Evolutionary conservation across 2,888 invertebrate genomes (phyloP).

Genomic region (Dendrolimus pini): DNA sequence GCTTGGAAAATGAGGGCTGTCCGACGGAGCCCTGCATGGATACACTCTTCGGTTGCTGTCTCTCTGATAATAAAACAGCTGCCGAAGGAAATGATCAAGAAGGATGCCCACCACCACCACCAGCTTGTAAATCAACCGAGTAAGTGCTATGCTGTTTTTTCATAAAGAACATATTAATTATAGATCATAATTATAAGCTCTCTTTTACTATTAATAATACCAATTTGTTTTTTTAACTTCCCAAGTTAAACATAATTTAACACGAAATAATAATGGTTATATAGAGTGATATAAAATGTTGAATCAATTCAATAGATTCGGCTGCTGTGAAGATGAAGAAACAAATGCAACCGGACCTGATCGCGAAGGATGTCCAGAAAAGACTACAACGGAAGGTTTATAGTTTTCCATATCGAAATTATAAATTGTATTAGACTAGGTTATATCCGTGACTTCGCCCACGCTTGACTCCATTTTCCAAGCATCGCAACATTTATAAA

Average conservation of each 20-base stretch:
- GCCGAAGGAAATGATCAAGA: conserved; percentile 89
- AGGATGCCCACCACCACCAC: conserved; percentile 86
- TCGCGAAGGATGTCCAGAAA: conserved; percentile 66
- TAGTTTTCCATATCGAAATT: no score
- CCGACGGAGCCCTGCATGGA: conserved; percentile 83
- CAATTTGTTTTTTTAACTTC: no score
- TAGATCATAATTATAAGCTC: no score
- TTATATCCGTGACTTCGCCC: no score
- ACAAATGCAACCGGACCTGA: conserved; percentile 80
- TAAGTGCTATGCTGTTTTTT: conserved; percentile 25
- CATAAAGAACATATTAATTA: no score
- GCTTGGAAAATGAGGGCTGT: conserved; percentile 84
- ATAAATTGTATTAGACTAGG: no score
- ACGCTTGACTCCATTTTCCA: no score
- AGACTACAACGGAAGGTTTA: conserved; percentile 18
- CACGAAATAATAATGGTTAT: no score
- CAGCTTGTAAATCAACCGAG: conserved; percentile 75
- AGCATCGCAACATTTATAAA: no score
- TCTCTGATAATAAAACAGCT: conserved; percentile 82
- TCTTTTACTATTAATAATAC: no score
- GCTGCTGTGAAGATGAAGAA: conserved; percentile 84
- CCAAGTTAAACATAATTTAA: no score
- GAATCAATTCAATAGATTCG: conserved; percentile 48
- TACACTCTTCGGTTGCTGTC: conserved; percentile 91
- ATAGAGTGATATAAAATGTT: no score